phyloP scores from a whole-genome alignment of 53 echinoderm and acorn worm species.

The Henricia sp. region DNA sequence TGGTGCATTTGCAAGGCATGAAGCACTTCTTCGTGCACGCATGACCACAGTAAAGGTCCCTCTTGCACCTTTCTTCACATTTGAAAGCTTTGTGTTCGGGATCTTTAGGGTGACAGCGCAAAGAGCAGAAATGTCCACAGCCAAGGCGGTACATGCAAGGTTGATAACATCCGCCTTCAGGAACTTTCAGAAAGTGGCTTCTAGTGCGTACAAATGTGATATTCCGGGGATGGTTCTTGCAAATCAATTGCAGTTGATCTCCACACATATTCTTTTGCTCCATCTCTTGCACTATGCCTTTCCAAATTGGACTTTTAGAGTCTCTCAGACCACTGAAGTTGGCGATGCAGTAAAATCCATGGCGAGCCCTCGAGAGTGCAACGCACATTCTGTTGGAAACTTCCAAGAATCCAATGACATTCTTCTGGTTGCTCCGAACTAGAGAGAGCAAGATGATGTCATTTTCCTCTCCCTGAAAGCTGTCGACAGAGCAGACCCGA shows the following conservation, averaged over 20 bases:
- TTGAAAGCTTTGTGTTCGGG: slow-evolving; percentile 32
- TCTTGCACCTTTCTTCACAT: slow-evolving; percentile 57
- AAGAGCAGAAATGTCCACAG: slow-evolving; percentile 72
- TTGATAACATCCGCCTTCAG: slow-evolving; percentile 64
- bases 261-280: slow-evolving; percentile 44
- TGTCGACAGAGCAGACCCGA: slow-evolving; percentile 77
- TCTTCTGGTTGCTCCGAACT: slow-evolving; percentile 80
- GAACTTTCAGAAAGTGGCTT: slow-evolving; percentile 59
- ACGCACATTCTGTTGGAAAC: slow-evolving; percentile 81
- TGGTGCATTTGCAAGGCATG: slow-evolving; percentile 18
- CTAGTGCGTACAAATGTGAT: slow-evolving; percentile 9
- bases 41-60: slow-evolving; percentile 53
- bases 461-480: slow-evolving; percentile 90
- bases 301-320: slow-evolving; percentile 69
- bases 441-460: slow-evolving; percentile 84
- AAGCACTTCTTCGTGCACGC: slow-evolving; percentile 52
- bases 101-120: slow-evolving; percentile 69
- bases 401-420: slow-evolving; percentile 73
- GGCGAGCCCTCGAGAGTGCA: slow-evolving; percentile 78
- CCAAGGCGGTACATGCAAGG: slow-evolving; percentile 56
- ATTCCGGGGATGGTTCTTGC: slow-evolving; percentile 72
- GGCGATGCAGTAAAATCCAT: slow-evolving; percentile 81
- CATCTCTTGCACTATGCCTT: slow-evolving; percentile 58
- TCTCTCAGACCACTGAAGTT: slow-evolving; percentile 67
- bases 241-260: slow-evolving; percentile 45